Evolutionary conservation across 2,888 invertebrate species (phyloP).

Genomic region (Peribatodes rhomboidaria): DNA sequence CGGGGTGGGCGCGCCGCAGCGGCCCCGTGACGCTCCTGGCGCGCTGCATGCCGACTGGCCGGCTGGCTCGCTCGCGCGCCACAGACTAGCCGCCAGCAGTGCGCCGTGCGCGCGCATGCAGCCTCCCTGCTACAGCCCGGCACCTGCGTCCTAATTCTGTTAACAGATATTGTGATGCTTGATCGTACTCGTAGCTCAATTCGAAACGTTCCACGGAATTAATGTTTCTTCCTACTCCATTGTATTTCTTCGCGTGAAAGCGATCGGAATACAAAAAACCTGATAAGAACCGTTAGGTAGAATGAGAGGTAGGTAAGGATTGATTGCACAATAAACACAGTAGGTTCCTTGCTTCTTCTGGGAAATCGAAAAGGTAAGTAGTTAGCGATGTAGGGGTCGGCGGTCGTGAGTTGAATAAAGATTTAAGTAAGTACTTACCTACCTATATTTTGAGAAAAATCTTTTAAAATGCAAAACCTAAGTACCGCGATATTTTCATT

Average conservation of each 20-base stretch:
- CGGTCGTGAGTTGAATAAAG: conserved; percentile 13
- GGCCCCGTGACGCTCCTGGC: conserved; percentile 86
- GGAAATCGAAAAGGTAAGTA: conserved; percentile 1
- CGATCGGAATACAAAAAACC: conserved; percentile 25
- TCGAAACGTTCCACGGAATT: conserved; percentile 36
- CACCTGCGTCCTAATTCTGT: conserved; percentile 68
- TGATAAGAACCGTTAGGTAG: conserved; percentile 9
- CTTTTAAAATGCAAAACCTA: too few relatives aligned
- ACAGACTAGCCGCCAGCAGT: conserved; percentile 17
- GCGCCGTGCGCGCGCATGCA: conserved; percentile 61
- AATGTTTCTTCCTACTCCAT: conserved; percentile 24
- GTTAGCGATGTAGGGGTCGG: conserved; percentile 1
- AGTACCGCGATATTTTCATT: too few relatives aligned
- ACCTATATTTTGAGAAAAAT: too few relatives aligned
- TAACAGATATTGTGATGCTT: conserved; percentile 57
- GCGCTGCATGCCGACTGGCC: conserved; percentile 80
- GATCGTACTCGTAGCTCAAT: conserved; percentile 40
- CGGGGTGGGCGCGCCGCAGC: conserved; percentile 90
- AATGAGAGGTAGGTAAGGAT: conserved; percentile 16
- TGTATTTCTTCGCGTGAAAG: conserved; percentile 24
- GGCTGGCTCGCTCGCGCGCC: conserved; percentile 52
- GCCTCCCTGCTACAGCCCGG: conserved; percentile 65
- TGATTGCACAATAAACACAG: conserved; percentile 23
- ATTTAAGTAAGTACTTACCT: neutral
- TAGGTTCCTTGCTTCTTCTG: conserved; percentile 3